Conservation (phyloP, 2,888 invertebrate species). For the Bursaphelenchus okinawaensis region DNA sequence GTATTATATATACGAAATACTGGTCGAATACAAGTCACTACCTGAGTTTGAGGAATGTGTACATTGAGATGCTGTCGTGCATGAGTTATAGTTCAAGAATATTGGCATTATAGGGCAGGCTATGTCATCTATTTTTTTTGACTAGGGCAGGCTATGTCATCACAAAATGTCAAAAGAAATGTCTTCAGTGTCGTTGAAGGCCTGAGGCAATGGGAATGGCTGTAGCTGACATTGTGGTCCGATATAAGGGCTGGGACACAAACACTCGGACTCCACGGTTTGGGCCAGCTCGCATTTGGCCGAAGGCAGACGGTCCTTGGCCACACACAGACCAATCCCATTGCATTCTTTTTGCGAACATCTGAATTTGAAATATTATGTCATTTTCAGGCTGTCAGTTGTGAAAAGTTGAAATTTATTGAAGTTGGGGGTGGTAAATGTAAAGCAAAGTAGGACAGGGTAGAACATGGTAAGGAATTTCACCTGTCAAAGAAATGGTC, state of each 20-base stretch:
- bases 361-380: too few relatives aligned
- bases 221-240: constrained; percentile 8
- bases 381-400: not conserved
- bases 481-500: too few relatives aligned
- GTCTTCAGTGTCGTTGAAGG: not conserved
- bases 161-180: not conserved
- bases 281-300: constrained; percentile 10
- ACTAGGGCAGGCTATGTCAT: not conserved
- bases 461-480: too few relatives aligned
- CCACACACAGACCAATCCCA: constrained; percentile 2
- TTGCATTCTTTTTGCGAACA: constrained; percentile 11
- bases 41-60: not conserved
- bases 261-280: not conserved
- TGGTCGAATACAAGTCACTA: too few relatives aligned
- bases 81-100: too few relatives aligned
- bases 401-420: too few relatives aligned
- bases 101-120: too few relatives aligned
- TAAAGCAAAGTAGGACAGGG: too few relatives aligned
- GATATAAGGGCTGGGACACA: constrained; percentile 12
- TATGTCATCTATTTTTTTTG: too few relatives aligned
- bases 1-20: too few relatives aligned
- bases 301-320: not conserved
- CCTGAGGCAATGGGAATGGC: not conserved
- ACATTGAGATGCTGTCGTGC: not conserved
- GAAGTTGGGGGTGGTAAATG: too few relatives aligned